These are phyloP conservation scores for Ennomos quercinarius DNA, from an alignment of 2,888 invertebrate genomes.

Conservation along the genomic window DNA sequence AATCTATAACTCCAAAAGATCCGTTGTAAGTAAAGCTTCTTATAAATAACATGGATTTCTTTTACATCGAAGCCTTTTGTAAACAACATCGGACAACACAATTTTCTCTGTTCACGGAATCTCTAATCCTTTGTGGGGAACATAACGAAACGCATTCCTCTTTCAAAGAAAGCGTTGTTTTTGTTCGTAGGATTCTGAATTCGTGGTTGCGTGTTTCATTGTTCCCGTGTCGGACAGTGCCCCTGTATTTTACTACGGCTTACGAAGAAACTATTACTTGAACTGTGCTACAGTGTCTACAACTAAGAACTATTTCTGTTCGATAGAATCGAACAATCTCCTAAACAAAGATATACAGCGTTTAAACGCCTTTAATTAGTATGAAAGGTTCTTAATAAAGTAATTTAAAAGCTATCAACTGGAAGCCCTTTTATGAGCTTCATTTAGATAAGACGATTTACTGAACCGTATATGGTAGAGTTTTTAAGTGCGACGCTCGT, in stretches of 20 bases:
- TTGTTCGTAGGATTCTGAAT: slow-evolving; percentile 62
- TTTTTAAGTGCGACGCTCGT: slow-evolving; percentile 28
- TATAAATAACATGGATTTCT: slow-evolving; percentile 24
- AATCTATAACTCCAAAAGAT: slow-evolving; percentile 18
- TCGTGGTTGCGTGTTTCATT: slow-evolving; percentile 54
- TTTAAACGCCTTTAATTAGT: slow-evolving; percentile 69
- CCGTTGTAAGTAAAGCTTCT: not conserved
- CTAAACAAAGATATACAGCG: slow-evolving; percentile 56
- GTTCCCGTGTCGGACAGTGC: slow-evolving; percentile 55
- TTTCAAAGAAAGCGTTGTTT: slow-evolving; percentile 58
- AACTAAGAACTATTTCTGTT: slow-evolving; percentile 62
- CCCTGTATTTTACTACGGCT: slow-evolving; percentile 60
- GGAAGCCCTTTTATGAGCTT: slow-evolving; percentile 61
- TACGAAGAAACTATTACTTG: slow-evolving; percentile 14
- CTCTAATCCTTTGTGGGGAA: slow-evolving; percentile 64
- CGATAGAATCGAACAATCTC: slow-evolving; percentile 57
- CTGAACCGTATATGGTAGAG: slow-evolving; percentile 22
- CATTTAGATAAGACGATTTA: slow-evolving; percentile 67
- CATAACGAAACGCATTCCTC: slow-evolving; percentile 68
- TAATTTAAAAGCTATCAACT: slow-evolving; percentile 65
- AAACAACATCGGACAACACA: slow-evolving; percentile 55
- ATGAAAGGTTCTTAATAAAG: slow-evolving; percentile 66
- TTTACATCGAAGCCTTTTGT: slow-evolving; percentile 37
- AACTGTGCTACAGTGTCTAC: slow-evolving; percentile 61
- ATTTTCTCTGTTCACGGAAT: slow-evolving; percentile 59